Evolutionary conservation across 2,888 invertebrate species (phyloP).

Genomic region (Apotomis turbidana): DNA sequence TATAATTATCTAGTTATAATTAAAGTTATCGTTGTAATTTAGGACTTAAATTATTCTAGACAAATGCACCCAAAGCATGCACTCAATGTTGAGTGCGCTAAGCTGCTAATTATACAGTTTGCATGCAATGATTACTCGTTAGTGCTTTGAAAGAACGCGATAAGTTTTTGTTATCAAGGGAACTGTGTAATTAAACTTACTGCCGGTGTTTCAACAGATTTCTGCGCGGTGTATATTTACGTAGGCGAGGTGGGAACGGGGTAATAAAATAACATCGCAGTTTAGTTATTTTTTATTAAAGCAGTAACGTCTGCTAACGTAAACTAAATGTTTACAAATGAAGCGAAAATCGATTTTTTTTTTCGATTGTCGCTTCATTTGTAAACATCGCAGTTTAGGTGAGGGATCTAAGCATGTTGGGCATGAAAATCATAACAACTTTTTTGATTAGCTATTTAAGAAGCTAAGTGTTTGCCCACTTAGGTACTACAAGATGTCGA

Average conservation of each 20-base stretch:
- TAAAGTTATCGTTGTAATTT: constrained; percentile 33
- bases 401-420: too few species aligned
- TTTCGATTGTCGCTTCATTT: too few species aligned
- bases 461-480: too few species aligned
- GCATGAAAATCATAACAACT: too few species aligned
- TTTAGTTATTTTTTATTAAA: too few species aligned
- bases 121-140: constrained; percentile 37
- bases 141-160: constrained; percentile 25
- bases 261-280: too few species aligned
- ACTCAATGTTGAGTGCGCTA: constrained; percentile 34
- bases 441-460: too few species aligned
- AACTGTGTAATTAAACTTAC: constrained; percentile 30
- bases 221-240: neutral
- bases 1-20: constrained; percentile 30
- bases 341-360: too few species aligned
- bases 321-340: too few species aligned
- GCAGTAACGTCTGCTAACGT: too few species aligned
- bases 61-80: constrained; percentile 36
- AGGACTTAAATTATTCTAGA: constrained; percentile 37
- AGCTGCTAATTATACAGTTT: constrained; percentile 29
- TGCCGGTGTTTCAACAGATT: constrained; percentile 24
- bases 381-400: too few species aligned
- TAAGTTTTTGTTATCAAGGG: constrained; percentile 26
- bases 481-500: too few species aligned
- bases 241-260: neutral